Conservation (phyloP, 35 echinoderm and acorn worm species). For the Lytechinus variegatus region DNA sequence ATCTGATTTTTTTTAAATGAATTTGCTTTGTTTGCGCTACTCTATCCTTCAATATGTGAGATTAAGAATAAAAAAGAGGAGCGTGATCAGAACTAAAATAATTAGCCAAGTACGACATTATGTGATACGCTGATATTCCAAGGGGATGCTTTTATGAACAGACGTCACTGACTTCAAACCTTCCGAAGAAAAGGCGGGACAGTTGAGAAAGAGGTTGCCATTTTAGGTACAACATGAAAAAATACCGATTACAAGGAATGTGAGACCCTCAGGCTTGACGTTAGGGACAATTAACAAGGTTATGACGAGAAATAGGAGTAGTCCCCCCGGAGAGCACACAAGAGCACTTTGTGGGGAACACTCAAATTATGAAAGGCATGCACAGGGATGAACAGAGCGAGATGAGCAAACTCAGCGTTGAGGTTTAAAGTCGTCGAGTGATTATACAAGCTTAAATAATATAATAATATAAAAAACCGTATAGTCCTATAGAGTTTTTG, state of each 20-base stretch:
- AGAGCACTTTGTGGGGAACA: neutral
- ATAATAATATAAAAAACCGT: no score
- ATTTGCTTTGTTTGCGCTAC: neutral
- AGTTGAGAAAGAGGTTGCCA: neutral
- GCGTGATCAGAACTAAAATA: neutral
- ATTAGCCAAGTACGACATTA: neutral
- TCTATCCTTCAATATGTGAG: neutral
- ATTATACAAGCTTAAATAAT: no score
- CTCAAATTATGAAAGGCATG: neutral
- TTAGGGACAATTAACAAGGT: conserved; percentile 10
- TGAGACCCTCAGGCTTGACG: neutral
- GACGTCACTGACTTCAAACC: neutral
- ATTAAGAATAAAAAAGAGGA: neutral
- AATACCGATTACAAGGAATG: neutral
- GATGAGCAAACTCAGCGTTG: neutral
- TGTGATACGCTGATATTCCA: neutral
- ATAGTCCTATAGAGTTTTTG: no score
- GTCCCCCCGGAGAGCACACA: neutral
- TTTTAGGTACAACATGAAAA: neutral
- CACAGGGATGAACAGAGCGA: neutral
- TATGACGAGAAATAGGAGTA: neutral
- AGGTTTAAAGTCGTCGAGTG: neutral
- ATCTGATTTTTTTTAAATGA: neutral
- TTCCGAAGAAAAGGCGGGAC: neutral
- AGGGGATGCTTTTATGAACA: neutral